Evolutionary conservation across 2,888 invertebrate species (phyloP), one percentile per base, ranked within the genome.

Genomic region (Pristionchus maxplancki): DNA sequence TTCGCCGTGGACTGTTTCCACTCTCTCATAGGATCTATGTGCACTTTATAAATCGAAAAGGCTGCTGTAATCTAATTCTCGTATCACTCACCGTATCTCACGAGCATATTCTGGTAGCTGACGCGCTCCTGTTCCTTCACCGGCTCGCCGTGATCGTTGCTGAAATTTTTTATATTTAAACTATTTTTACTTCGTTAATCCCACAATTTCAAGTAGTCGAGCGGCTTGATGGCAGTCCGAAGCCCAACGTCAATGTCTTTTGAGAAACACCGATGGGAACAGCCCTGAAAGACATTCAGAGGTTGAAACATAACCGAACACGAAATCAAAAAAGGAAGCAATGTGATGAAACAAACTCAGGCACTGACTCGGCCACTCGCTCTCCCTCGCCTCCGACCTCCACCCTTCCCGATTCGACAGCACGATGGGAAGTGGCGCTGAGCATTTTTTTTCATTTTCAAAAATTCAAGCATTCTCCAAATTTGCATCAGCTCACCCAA

Each of bases 51-150:
- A 44, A 44, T 11, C 4, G 5, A 58, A 58, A 58, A 17, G 6
- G 44, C 6, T 6, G n/a, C n/a, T 58, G 58, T 11, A 31, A 64
- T 31, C 11, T 1, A 15, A 28, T 31, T 17, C 15, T 34, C 4
- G 4, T 8, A 28, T 3, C n/a, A n/a, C 78, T 44, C 17, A 78
- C 78, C 78, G 44, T 78, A 78, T 78, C 78, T 24, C n/a, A 78
- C 78, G 44, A 78, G 31, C 78, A 78, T 78, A 15, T 78, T 78
- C 78, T 78, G 78, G 78, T 78, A 78, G 78, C 78, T 78, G 48
- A 78, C 44, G 6, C 78, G 40, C 78, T 78, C 78, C 44, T 78
- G 78, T 4, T 78, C 44, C 28, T 28, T 44, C 17, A 78, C 11
- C 13, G 78, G 78, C n/a, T 78, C 28, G n/a, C 78, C 78, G 17